Base-by-base conservation (phyloP, 1,140 invertebrate species). In the Euglossa dilemma region DNA sequence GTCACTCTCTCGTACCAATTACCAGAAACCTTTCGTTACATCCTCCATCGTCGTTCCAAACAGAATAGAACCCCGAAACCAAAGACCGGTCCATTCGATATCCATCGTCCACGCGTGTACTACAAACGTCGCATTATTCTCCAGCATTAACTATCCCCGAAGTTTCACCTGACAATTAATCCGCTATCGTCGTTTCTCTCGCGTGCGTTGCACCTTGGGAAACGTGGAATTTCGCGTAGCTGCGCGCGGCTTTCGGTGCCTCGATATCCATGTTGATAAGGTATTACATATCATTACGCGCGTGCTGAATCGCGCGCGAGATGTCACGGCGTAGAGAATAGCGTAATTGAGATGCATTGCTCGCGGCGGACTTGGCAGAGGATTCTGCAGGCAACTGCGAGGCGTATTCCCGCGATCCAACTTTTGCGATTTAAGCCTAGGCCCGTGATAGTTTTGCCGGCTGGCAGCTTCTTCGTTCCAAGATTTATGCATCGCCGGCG, bases 401-500 rank as follows among this genome's bases (percentile, higher is more conserved):
- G 6, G 25, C 45, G 57, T 45, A 52, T 77, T 45, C 36, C 0
- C 5, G 2, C 2, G 50, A 5, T 18, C 56, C 77, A 83, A 83
- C 43, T 57, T 83, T 77, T 47, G 20, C 52, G 59, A 56, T 64
- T 66, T 75, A 75, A 82, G 50, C 70, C 47, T 67, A 56, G 14
- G 36, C 28, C 9, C 25, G n/a, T n/a, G 63, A 81, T 76, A 81
- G 61, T 81, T 81, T 75, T 54, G 28, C n/a, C 25, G 12, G 18
- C 47, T 47, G 18, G 45, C 23, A 20, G 23, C 74, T 70, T 77
- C 80, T 75, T 77, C 28, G 23, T 36, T 16, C 23, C 16, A 83
- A 59, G 80, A 83, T 78, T 78, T 83, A 83, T 83, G 80, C 74
- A 52, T 69, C 83, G 67, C 23, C n/a, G 36, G 59, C 82, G 67